Evolutionary conservation across 2,888 invertebrate species (phyloP).

Genomic region (Lissocephala sabroskyi): DNA sequence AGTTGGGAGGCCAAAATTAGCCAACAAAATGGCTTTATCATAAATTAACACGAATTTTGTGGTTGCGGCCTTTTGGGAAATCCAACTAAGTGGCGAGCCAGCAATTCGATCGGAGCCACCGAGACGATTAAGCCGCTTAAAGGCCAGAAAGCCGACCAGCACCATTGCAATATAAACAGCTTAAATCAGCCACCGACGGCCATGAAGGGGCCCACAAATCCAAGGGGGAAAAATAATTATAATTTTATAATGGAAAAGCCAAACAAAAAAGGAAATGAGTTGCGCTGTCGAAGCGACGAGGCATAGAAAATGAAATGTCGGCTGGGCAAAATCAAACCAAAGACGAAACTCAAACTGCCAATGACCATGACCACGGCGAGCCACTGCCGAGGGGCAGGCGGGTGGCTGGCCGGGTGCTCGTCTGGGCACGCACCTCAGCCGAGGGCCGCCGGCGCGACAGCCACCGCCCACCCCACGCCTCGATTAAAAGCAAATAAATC

Average conservation of each 20-base stretch:
- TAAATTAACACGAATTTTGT: conserved; percentile 16
- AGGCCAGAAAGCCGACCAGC: no score
- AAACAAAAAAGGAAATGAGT: conserved; percentile 5
- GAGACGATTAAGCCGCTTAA: no score
- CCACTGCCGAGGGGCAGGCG: not conserved
- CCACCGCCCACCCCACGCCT: not conserved
- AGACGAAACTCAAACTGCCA: not conserved
- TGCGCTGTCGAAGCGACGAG: conserved; percentile 5
- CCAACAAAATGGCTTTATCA: conserved; percentile 7
- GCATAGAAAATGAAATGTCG: conserved; percentile 2
- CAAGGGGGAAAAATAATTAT: not conserved
- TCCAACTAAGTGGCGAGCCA: conserved; percentile 9
- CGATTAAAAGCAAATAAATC: not conserved
- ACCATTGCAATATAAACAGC: not conserved
- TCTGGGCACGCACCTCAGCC: no score
- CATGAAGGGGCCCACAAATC: no score
- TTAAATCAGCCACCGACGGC: no score
- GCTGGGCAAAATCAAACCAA: not conserved
- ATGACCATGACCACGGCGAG: not conserved
- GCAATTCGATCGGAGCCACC: not conserved
- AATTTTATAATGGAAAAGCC: conserved; percentile 6
- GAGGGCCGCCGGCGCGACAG: not conserved
- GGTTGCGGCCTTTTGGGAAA: conserved; percentile 12
- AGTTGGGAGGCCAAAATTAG: not conserved
- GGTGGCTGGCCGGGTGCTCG: no score